Percentiles rank a stretch among this genome's conserved stretches.
These are phyloP conservation scores for Helobdella robusta DNA, from an alignment of 2,888 invertebrate species.

Conservation along the genomic window DNA sequence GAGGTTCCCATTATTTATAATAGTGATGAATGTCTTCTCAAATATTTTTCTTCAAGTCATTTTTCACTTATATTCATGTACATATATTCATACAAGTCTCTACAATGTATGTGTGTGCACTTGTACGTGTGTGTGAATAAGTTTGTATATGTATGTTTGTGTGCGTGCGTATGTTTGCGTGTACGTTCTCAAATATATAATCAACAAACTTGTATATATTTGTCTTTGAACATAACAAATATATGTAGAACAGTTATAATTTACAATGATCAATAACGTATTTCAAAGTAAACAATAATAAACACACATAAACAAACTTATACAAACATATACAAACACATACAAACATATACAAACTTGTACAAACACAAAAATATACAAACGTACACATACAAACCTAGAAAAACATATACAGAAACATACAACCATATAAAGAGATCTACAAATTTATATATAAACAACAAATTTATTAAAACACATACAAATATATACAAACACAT, in stretches of 20 bases:
- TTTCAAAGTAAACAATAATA: too few relatives aligned
- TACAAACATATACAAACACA: slow-evolving; percentile 5
- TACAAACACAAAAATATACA: background rate
- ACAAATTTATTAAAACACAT: slow-evolving; percentile 1
- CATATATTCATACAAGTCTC: background rate
- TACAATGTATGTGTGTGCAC: slow-evolving; percentile 5
- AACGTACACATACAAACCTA: background rate
- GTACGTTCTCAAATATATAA: too few relatives aligned
- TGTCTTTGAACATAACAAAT: too few relatives aligned
- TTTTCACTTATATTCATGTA: background rate
- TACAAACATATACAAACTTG: background rate
- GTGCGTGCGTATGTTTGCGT: slow-evolving; percentile 4
- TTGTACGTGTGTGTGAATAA: slow-evolving; percentile 6
- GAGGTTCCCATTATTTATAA: too few relatives aligned
- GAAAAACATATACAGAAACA: slow-evolving; percentile 11
- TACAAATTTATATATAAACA: background rate
- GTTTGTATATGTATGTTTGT: slow-evolving; percentile 11
- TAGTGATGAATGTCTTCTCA: too few relatives aligned
- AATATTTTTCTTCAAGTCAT: background rate
- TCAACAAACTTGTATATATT: too few relatives aligned
- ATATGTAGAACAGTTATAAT: too few relatives aligned
- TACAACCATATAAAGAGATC: background rate
- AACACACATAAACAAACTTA: slow-evolving; percentile 10
- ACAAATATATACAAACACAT: slow-evolving; percentile 3
- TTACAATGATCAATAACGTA: too few relatives aligned